These are phyloP conservation scores for Hydractinia echinata DNA, from an alignment of 30 jellyfish, hydroid and myxozoan genomes.

Conservation along the genomic window DNA sequence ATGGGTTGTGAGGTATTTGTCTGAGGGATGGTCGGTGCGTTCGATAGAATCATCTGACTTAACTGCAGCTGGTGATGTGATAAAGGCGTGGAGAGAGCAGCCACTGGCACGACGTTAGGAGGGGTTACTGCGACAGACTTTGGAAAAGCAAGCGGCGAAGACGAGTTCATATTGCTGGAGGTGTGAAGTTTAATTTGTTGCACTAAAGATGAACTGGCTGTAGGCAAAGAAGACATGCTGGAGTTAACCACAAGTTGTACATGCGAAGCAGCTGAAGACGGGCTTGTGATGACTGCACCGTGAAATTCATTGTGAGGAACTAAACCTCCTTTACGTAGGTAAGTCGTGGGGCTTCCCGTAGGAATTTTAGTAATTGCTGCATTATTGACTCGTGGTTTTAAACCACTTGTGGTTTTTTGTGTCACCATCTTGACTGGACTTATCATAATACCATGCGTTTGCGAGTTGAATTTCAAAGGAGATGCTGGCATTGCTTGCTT, in stretches of 20 bases:
- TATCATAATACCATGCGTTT: not conserved
- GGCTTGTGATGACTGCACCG: not conserved
- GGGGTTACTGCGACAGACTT: not conserved
- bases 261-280: not conserved
- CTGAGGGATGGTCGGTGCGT: not conserved
- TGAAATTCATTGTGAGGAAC: not conserved
- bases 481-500: not conserved
- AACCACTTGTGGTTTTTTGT: too few relatives aligned
- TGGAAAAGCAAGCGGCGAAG: not conserved
- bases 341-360: not conserved
- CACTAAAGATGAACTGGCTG: not conserved
- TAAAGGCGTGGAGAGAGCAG: constrained; percentile 1
- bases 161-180: not conserved
- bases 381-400: not conserved
- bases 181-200: not conserved
- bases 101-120: not conserved
- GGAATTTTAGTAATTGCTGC: not conserved
- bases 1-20: not conserved
- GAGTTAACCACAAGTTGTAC: not conserved
- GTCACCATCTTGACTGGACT: not conserved
- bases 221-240: not conserved
- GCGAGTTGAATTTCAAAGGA: not conserved
- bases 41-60: not conserved
- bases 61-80: not conserved
- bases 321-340: not conserved